phyloP scores from a whole-genome alignment of 1,140 invertebrate genomes.

The Andrena cerasifolii region DNA sequence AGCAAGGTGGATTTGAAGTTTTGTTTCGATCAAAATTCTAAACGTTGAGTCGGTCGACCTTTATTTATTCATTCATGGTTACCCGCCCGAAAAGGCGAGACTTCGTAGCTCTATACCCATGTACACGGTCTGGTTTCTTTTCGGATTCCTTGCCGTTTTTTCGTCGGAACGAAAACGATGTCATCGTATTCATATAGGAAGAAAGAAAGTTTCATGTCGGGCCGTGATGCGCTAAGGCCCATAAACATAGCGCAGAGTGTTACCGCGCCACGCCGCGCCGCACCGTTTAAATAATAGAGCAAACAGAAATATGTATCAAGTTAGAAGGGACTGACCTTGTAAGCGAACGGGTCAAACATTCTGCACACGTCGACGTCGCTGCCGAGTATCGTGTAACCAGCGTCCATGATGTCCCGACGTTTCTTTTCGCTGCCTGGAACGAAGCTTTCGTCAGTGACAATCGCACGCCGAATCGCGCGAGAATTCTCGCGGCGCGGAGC shows the following conservation, averaged over 20 bases:
- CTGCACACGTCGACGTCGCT: constrained; percentile 86
- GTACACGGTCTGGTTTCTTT: too few species aligned
- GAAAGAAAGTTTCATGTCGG: neutral
- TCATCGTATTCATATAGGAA: neutral
- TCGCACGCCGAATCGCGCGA: constrained; percentile 25
- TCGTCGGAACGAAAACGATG: neutral
- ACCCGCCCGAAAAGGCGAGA: too few species aligned
- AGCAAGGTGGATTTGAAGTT: constrained; percentile 56
- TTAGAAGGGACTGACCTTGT: constrained; percentile 83
- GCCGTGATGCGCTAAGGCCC: neutral
- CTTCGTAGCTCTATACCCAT: too few species aligned
- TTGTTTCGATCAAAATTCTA: constrained; percentile 38
- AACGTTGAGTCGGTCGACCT: constrained; percentile 66
- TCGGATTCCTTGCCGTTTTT: too few species aligned
- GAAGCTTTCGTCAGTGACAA: constrained; percentile 69
- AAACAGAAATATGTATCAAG: neutral
- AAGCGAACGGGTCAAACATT: constrained; percentile 87
- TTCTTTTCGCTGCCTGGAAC: constrained; percentile 77
- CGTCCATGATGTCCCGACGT: constrained; percentile 83
- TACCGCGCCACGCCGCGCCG: neutral
- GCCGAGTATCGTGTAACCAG: constrained; percentile 85
- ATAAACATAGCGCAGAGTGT: neutral
- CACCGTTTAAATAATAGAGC: too few species aligned
- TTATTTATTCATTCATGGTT: constrained; percentile 74
- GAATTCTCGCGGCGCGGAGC: constrained; percentile 43